A percentile compares a stretch with the other conserved stretches of the same genome.
phyloP scores from a whole-genome alignment of 2,113 vertebrate genomes.

The Seriola dumerili region DNA sequence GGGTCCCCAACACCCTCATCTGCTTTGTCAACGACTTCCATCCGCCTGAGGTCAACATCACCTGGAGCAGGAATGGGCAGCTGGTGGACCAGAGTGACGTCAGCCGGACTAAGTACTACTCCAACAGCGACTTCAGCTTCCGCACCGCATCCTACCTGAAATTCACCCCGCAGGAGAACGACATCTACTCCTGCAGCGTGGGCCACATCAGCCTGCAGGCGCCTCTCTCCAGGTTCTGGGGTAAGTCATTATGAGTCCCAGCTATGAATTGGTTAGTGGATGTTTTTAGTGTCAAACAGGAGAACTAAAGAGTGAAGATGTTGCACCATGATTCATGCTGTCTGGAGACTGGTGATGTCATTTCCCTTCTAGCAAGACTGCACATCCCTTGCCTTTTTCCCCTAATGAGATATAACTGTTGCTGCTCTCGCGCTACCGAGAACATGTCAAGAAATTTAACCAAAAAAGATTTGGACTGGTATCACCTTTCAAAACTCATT shows the following conservation, averaged over 20 bases:
- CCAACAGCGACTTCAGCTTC: too few species aligned
- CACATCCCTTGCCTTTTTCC: too few species aligned
- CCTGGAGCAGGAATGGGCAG: conserved; percentile 41
- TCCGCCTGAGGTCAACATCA: conserved; percentile 11
- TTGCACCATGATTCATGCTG: too few species aligned
- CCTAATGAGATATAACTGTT: too few species aligned
- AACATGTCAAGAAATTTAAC: too few species aligned
- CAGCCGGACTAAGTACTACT: conserved; percentile 33
- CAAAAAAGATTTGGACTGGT: too few species aligned
- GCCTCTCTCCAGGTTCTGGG: conserved; percentile 36
- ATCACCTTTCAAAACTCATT: not conserved
- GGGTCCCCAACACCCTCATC: conserved; percentile 49
- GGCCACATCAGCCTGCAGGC: conserved; percentile 35
- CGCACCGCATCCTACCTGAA: conserved; percentile 33
- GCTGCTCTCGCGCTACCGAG: too few species aligned
- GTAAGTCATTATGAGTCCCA: conserved; percentile 4
- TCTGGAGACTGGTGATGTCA: too few species aligned
- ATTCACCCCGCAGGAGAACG: conserved; percentile 33
- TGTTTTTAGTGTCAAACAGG: too few species aligned
- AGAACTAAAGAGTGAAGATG: too few species aligned
- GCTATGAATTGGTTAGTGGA: too few species aligned
- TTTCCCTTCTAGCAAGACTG: too few species aligned
- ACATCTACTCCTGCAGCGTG: conserved; percentile 61
- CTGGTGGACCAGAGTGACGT: conserved; percentile 12
- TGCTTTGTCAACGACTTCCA: conserved; percentile 40